Percentiles rank a stretch among this genome's conserved stretches.
Evolutionary conservation across 2,888 invertebrate species (phyloP).

Genomic region (Agonopterix heracliana): DNA sequence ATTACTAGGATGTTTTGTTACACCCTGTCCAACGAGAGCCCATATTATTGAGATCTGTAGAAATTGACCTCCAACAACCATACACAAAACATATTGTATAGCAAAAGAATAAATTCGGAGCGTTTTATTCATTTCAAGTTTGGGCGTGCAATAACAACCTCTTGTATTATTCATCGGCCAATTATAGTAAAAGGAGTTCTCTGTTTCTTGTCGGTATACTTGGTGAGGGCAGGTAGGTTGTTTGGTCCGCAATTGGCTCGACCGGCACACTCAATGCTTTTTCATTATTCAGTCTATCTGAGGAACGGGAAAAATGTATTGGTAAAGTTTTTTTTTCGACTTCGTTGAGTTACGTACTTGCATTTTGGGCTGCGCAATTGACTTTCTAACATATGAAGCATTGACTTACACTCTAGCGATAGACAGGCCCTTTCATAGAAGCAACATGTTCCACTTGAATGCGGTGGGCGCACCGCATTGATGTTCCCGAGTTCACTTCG

Average conservation of each 20-base stretch:
- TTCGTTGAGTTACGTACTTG: no score
- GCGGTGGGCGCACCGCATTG: no score
- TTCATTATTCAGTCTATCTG: background rate
- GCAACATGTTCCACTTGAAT: no score
- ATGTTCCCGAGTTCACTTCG: no score
- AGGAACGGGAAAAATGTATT: background rate
- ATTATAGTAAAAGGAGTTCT: slow-evolving; percentile 73
- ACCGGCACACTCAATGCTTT: background rate
- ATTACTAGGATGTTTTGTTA: no score
- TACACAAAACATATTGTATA: background rate
- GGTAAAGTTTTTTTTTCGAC: background rate
- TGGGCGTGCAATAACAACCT: slow-evolving; percentile 62
- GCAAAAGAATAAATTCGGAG: slow-evolving; percentile 4
- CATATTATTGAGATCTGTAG: no score
- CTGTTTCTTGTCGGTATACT: slow-evolving; percentile 42
- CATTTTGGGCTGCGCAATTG: no score
- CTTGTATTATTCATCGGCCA: slow-evolving; percentile 76
- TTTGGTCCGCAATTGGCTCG: background rate
- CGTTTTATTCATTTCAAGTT: slow-evolving; percentile 47
- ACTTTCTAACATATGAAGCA: no score
- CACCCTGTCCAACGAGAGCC: no score
- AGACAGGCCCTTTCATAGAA: no score
- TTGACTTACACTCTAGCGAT: no score
- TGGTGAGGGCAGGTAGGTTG: slow-evolving; percentile 12
- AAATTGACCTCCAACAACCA: no score